Evolutionary conservation across 2,797 vertebrate genomes (phyloP).

Genomic region (Lycodopsis pacificus): DNA sequence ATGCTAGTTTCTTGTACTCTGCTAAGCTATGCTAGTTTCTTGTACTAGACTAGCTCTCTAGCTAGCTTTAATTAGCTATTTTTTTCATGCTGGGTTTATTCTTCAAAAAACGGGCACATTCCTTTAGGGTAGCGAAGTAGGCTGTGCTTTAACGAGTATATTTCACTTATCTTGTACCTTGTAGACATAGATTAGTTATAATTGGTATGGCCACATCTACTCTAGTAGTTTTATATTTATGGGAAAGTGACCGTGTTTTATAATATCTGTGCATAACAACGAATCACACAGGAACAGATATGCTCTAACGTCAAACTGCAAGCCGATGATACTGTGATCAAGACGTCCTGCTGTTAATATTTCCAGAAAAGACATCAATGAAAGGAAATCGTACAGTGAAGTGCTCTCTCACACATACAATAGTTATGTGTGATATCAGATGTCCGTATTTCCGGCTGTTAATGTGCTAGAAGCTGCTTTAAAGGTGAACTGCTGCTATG

Average conservation of each 20-base stretch:
- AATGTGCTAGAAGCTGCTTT: constrained; percentile 8
- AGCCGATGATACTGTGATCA: constrained; percentile 7
- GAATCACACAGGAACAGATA: not conserved
- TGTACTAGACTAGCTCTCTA: not conserved
- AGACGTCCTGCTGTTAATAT: not conserved
- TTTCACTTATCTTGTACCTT: not conserved
- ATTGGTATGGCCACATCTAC: not conserved
- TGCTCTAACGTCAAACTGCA: not conserved
- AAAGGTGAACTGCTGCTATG: not conserved
- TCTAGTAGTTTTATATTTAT: not conserved
- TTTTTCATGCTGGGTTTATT: not conserved
- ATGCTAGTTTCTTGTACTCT: not conserved
- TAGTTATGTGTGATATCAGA: constrained; percentile 6
- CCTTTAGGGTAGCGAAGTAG: not conserved
- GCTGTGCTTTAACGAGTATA: not conserved
- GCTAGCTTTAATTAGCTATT: not conserved
- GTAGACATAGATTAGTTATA: not conserved
- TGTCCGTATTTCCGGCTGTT: constrained; percentile 2
- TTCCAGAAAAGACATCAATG: not conserved
- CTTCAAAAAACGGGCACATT: not conserved
- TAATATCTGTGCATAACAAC: not conserved
- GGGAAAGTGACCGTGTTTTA: not conserved
- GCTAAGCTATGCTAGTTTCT: too few species aligned
- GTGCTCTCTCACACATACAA: not conserved
- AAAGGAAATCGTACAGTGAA: constrained; percentile 15